These are phyloP conservation scores for Horisme vitalbata DNA, from an alignment of 2,888 invertebrate species.

Conservation along the genomic window DNA sequence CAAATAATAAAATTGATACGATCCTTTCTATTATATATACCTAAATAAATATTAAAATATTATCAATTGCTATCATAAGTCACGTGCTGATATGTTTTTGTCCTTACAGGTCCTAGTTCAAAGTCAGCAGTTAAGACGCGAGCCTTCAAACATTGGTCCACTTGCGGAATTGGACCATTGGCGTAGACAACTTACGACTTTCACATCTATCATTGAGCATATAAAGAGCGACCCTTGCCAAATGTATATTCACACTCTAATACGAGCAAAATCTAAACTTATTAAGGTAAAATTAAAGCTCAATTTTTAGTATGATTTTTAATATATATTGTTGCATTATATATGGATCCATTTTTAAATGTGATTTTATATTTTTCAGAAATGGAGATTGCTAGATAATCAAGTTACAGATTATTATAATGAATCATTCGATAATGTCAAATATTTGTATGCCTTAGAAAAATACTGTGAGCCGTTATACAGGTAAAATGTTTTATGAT, in stretches of 20 bases:
- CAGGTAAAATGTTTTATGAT: too few species aligned
- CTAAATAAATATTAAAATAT: too few species aligned
- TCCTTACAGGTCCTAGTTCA: constrained; percentile 85
- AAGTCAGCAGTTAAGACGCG: constrained; percentile 90
- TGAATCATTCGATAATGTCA: constrained; percentile 93
- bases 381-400: constrained; percentile 90
- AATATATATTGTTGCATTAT: too few species aligned
- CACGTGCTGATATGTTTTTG: neutral
- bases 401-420: constrained; percentile 90
- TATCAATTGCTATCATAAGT: too few species aligned
- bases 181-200: constrained; percentile 89
- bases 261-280: constrained; percentile 87
- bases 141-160: constrained; percentile 91
- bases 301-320: too few species aligned
- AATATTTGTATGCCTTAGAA: constrained; percentile 92
- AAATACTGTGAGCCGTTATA: constrained; percentile 93
- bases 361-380: too few species aligned
- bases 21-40: too few species aligned
- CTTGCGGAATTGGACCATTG: constrained; percentile 92
- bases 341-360: too few species aligned
- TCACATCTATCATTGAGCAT: constrained; percentile 92
- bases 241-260: constrained; percentile 87
- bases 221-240: constrained; percentile 86
- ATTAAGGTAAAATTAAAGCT: constrained; percentile 83
- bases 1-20: too few species aligned